phyloP scores from a whole-genome alignment of 2,888 invertebrate species.

The Phalera bucephala region DNA sequence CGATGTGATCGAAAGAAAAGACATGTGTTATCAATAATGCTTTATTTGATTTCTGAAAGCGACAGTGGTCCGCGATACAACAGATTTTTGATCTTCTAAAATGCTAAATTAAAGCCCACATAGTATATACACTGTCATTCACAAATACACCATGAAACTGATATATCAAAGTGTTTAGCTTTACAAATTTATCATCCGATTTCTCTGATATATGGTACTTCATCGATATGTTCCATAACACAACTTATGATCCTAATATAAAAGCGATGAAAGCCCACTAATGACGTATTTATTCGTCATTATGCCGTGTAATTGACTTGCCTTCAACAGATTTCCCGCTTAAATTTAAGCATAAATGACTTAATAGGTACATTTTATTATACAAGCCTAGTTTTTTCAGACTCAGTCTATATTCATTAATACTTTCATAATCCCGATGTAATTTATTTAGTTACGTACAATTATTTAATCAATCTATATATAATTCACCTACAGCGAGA shows the following conservation, averaged over 20 bases:
- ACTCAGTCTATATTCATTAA: slow-evolving; percentile 72
- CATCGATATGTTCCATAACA: slow-evolving; percentile 19
- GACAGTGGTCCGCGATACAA: slow-evolving; percentile 64
- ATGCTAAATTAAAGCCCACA: slow-evolving; percentile 21
- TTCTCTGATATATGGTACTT: slow-evolving; percentile 4
- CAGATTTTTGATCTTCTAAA: slow-evolving; percentile 25
- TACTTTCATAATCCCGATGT: slow-evolving; percentile 44
- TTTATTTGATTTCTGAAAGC: slow-evolving; percentile 56
- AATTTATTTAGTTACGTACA: slow-evolving; percentile 34
- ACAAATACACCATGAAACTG: too few relatives aligned
- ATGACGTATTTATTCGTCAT: slow-evolving; percentile 21
- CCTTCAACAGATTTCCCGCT: slow-evolving; percentile 27
- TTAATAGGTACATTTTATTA: slow-evolving; percentile 29
- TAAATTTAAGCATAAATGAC: slow-evolving; percentile 33
- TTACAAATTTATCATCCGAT: too few relatives aligned
- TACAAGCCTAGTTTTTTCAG: slow-evolving; percentile 55
- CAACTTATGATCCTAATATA: slow-evolving; percentile 28
- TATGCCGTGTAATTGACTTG: slow-evolving; percentile 37
- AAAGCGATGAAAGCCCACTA: slow-evolving; percentile 33
- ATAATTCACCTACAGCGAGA: slow-evolving; percentile 27
- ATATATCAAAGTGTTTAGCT: too few relatives aligned
- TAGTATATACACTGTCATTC: slow-evolving; percentile 22
- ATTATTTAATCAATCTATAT: slow-evolving; percentile 22
- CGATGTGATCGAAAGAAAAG: slow-evolving; percentile 21
- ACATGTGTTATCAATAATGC: slow-evolving; percentile 27